Percentiles rank a stretch among this genome's conserved stretches.
phyloP scores from a whole-genome alignment of 2,888 invertebrate genomes.

The Pinctada fucata region DNA sequence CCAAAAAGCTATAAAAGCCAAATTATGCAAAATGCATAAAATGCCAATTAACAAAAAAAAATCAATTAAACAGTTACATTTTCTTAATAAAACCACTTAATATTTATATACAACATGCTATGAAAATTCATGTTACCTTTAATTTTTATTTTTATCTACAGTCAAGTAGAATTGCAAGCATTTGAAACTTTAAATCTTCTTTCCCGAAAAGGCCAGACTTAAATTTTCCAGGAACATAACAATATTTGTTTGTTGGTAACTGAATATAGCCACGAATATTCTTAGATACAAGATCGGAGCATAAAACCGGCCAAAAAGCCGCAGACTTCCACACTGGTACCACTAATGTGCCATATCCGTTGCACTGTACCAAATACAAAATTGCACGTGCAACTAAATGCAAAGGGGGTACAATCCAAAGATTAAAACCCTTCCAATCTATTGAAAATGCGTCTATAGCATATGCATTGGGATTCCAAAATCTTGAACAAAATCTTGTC shows the following conservation, averaged over 20 bases:
- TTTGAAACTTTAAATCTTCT: conserved; percentile 34
- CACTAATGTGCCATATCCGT: conserved; percentile 29
- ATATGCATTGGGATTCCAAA: conserved; percentile 24
- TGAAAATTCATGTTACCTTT: no score
- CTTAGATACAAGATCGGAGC: background rate
- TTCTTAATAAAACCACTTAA: no score
- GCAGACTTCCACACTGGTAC: conserved; percentile 29
- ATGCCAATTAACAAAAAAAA: background rate
- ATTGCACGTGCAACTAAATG: conserved; percentile 17
- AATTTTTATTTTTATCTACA: conserved; percentile 21
- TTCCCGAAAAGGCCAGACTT: conserved; percentile 30
- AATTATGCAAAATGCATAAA: background rate
- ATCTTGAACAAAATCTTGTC: conserved; percentile 37
- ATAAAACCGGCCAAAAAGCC: conserved; percentile 25
- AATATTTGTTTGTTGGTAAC: conserved; percentile 32
- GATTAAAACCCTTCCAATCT: conserved; percentile 24
- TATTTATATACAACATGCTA: no score
- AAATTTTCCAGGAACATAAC: conserved; percentile 10
- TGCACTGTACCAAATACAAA: conserved; percentile 20
- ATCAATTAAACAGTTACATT: no score
- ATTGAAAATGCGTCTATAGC: conserved; percentile 25
- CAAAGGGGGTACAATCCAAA: conserved; percentile 34
- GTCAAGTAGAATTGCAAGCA: conserved; percentile 27
- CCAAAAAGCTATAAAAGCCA: background rate
- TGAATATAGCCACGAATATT: conserved; percentile 13